Conservation (phyloP, 1,140 invertebrate species). For the Drosophila murphyi region DNA sequence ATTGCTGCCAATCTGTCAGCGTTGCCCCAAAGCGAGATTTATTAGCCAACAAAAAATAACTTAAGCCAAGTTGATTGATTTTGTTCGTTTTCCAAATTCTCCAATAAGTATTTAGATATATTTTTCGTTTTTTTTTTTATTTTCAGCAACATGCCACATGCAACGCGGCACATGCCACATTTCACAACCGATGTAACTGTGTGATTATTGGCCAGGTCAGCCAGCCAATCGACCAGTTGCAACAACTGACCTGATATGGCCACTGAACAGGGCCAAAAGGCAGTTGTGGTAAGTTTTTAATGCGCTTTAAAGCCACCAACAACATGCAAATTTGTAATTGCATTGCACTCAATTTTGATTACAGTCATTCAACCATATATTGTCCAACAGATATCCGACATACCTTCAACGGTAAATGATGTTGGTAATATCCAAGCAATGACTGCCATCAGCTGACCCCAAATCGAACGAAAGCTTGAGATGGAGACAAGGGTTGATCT, state of each 20-base stretch:
- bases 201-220: slow-evolving; percentile 21
- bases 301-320: slow-evolving; percentile 63
- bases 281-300: slow-evolving; percentile 69
- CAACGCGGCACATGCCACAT: slow-evolving; percentile 3
- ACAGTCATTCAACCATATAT: slow-evolving; percentile 22
- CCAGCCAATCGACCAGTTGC: slow-evolving; percentile 21
- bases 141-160: neutral
- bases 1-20: slow-evolving; percentile 64
- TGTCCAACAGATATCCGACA: slow-evolving; percentile 17
- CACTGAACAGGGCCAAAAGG: slow-evolving; percentile 32
- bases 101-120: slow-evolving; percentile 9
- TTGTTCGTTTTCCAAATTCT: slow-evolving; percentile 27
- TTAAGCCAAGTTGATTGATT: slow-evolving; percentile 50
- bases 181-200: slow-evolving; percentile 17
- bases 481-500: slow-evolving; percentile 3
- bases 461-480: neutral
- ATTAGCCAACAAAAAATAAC: slow-evolving; percentile 20
- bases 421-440: neutral
- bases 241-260: slow-evolving; percentile 32
- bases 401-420: slow-evolving; percentile 4
- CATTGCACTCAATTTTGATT: slow-evolving; percentile 44
- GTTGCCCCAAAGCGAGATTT: slow-evolving; percentile 44
- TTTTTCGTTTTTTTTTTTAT: neutral
- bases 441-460: neutral
- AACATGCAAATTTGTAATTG: slow-evolving; percentile 43